Evolutionary conservation across 2,113 vertebrate species (phyloP), one percentile per base, ranked within the genome.

Genomic region (Anguilla japonica): DNA sequence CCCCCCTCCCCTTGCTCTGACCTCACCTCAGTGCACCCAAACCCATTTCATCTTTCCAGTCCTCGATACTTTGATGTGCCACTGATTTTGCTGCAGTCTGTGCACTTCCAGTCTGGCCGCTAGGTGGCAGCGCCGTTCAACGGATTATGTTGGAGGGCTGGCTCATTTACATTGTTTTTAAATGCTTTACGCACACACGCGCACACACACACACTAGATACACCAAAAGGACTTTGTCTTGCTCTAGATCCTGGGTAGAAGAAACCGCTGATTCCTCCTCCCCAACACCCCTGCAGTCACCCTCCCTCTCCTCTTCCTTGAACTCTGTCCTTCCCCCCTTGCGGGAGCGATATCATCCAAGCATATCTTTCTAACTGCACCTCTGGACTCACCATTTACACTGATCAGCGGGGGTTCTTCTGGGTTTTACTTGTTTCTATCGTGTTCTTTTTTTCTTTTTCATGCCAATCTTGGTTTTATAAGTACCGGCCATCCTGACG

Each of bases 41-140:
- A 5, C 8, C 18, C 60, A 26, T 26, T 26, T 7, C 22, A 20
- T 67, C 20, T 67, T 2, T 67, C 60, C 50, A 53, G 43, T 46
- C 43, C 50, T 11, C 50, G 1, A 53, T 63, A 75, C 9, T 75
- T 71, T 71, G 22, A 16, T 71, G 15, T 60, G 63, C 26, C 63
- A 71, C 63, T n/a, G 56, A 60, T 78, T 63, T 41, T 83, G 82
- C 82, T 41, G 82, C 82, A 57, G 86, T 81, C 83, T 41, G 43
- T 60, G 79, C 39, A 83, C 79, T n/a, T 41, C 87, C 82, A 71
- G 88, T 89, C 85, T 63, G 90, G 88, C 89, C 43, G 43, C 89
- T 83, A 56, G 88, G 85, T 86, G 89, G 90, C 89, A 88, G 84
- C 79, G 80, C 43, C 83, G 85, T 81, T 75, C 57, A 75, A 71